phyloP scores from a whole-genome alignment of 2,797 vertebrate species.

The Poecilia gillii region DNA sequence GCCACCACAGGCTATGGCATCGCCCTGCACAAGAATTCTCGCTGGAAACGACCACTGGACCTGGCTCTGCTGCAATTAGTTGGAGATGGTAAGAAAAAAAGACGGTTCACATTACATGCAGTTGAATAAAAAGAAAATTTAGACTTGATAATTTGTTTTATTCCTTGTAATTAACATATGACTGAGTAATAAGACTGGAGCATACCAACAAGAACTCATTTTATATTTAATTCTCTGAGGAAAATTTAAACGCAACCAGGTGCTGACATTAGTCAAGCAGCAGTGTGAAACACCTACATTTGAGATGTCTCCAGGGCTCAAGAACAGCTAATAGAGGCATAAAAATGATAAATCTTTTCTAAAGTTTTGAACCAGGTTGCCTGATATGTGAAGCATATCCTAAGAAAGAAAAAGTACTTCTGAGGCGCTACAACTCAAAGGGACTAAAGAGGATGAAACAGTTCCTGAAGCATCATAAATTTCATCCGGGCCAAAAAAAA shows the following conservation, averaged over 20 bases:
- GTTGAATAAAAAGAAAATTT: not conserved
- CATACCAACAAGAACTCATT: not conserved
- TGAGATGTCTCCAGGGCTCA: not conserved
- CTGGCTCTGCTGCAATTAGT: constrained; percentile 91
- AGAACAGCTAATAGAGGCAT: not conserved
- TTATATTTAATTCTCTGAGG: not conserved
- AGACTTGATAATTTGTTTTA: not conserved
- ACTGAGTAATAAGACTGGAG: not conserved
- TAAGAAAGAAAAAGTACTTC: not conserved
- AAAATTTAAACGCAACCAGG: not conserved
- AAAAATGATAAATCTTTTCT: not conserved
- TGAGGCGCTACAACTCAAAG: not conserved
- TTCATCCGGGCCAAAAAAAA: not conserved
- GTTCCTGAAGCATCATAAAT: not conserved
- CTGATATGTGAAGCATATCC: not conserved
- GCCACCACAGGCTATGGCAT: constrained; percentile 93
- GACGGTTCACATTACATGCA: too few relatives aligned
- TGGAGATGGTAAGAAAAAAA: constrained; percentile 84
- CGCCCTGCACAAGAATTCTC: constrained; percentile 91
- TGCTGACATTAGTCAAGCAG: not conserved
- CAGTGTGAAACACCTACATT: not conserved
- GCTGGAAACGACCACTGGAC: constrained; percentile 91
- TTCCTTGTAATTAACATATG: not conserved
- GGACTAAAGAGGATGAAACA: not conserved
- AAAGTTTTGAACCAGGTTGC: not conserved